Evolutionary conservation across 2,797 vertebrate species (phyloP), one percentile per base, ranked within the genome.

Genomic region (Eremophila alpestris): DNA sequence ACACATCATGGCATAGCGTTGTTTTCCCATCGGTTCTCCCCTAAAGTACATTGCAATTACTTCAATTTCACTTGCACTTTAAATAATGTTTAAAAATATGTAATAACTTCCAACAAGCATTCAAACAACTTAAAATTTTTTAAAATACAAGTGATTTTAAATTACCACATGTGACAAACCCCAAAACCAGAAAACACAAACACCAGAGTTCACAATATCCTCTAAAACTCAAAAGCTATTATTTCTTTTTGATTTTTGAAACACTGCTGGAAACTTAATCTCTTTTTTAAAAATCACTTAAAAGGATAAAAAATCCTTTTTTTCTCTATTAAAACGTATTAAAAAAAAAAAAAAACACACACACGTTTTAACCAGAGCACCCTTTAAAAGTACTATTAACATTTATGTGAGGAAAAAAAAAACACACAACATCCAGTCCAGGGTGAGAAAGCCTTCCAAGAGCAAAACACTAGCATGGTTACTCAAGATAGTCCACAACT

Each of bases 1-100:
- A 9, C 4, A 0, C 5, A 5, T 10, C 48, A 4, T 8, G 17
- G 15, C 46, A 52, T 4, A 10, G 30, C 17, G 9, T 5, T 23
- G 23, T 12, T 60, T 38, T 46, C 34, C 29, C 16, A 8, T 51
- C 19, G 4, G 1, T 13, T 49, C 36, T 29, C 46, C 27, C 16
- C 10, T 59, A 1, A 21, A 43, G 16, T 17, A 30, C 40, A 45
- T 41, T 8, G 23, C 21, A 9, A 32, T 18, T 1, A 27, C 32
- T 51, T 30, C 11, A 16, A 16, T 68, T 74, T 58, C 49, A 17
- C 29, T 69, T 34, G 4, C 20, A 6, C 7, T 54, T 83, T 5
- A 81, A 68, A 21, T 77, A 23, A 41, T 7, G 4, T 4, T 54
- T n/a, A 5, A 13, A 41, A 68, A 41, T 40, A 45, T 0, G 0